A percentile compares a stretch with the other conserved stretches of the same genome.
These are phyloP conservation scores for Heliornis fulica DNA, from an alignment of 2,113 vertebrate genomes.

Conservation along the genomic window DNA sequence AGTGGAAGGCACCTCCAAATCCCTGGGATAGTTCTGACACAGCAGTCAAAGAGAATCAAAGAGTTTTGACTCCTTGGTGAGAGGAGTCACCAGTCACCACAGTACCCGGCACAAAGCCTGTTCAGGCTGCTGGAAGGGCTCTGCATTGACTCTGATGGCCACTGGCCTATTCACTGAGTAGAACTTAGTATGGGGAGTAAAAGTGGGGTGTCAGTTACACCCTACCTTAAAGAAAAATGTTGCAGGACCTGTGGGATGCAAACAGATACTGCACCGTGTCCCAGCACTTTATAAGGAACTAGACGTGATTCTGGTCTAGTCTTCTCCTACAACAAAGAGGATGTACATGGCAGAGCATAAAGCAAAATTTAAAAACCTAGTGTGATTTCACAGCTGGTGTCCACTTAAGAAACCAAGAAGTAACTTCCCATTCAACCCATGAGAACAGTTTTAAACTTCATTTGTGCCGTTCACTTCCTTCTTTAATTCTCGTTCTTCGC, in stretches of 20 bases:
- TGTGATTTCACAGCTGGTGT: slow-evolving; percentile 5
- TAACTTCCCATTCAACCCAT: background rate
- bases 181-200: background rate
- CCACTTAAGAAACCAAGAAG: background rate
- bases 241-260: background rate
- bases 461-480: slow-evolving; percentile 19
- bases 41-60: background rate
- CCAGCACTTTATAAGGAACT: background rate
- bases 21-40: background rate
- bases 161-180: background rate
- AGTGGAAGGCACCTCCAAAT: background rate
- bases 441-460: background rate
- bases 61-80: background rate
- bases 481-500: background rate
- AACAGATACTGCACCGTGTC: background rate
- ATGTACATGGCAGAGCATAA: background rate
- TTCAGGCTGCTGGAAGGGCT: background rate
- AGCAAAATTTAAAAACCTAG: background rate
- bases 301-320: background rate
- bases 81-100: too few relatives aligned
- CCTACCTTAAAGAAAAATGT: background rate
- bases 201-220: background rate
- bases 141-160: background rate
- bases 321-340: background rate
- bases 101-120: background rate